These are phyloP conservation scores for Mormyrops attenuatus DNA, from an alignment of 2,797 vertebrate genomes.

Conservation along the genomic window DNA sequence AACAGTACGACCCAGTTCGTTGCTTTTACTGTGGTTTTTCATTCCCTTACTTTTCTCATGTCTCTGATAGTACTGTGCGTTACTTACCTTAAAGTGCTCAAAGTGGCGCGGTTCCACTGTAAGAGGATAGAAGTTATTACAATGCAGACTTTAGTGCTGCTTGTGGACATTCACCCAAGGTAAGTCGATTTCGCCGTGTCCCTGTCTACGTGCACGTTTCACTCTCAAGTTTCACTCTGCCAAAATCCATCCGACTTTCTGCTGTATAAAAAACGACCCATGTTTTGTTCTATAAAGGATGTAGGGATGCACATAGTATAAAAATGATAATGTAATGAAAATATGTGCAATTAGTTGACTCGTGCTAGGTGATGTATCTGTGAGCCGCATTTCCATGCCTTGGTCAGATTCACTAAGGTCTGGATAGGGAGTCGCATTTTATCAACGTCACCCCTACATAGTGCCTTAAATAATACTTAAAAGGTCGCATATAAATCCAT, in stretches of 20 bases:
- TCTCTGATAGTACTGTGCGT: slow-evolving; percentile 83
- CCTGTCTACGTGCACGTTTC: background rate
- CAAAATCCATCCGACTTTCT: background rate
- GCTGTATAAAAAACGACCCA: background rate
- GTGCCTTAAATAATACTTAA: background rate
- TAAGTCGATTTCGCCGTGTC: slow-evolving; percentile 49
- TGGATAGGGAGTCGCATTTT: background rate
- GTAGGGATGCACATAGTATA: background rate
- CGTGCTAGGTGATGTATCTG: background rate
- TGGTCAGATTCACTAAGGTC: background rate
- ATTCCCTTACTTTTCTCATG: slow-evolving; percentile 83
- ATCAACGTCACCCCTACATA: background rate
- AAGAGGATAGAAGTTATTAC: slow-evolving; percentile 90
- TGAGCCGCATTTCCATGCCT: background rate
- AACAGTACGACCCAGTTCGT: slow-evolving; percentile 72
- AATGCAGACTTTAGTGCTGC: slow-evolving; percentile 90
- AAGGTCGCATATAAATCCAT: background rate
- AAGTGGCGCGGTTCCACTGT: slow-evolving; percentile 89
- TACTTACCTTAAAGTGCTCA: slow-evolving; percentile 91
- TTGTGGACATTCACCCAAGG: slow-evolving; percentile 94
- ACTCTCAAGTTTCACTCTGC: background rate
- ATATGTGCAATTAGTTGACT: background rate
- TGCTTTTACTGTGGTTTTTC: slow-evolving; percentile 82
- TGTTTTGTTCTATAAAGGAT: background rate
- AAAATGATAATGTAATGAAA: background rate